Evolutionary conservation across 2,797 vertebrate genomes (phyloP), one percentile per base, ranked within the genome.

Genomic region (Pangasius djambal): DNA sequence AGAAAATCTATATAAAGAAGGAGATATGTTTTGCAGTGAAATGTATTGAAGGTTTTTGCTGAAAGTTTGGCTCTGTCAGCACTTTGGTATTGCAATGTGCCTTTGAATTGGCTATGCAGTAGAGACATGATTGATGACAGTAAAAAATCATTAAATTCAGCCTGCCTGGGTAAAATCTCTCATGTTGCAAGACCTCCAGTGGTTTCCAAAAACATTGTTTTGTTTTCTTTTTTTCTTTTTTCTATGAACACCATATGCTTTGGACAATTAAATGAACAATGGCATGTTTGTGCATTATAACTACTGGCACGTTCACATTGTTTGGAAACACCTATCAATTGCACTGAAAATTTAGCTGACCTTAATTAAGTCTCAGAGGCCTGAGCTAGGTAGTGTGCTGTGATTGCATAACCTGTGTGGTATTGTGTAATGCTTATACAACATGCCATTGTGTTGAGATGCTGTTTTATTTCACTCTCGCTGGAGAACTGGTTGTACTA

Each of bases 111-210:
- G 55, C 70, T 44, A 77, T 78, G 75, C 67, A 85, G 85, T n/a
- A 50, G 16, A 88, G 59, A 78, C 74, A 87, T 90, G 88, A 91
- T 88, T 82, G 84, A 91, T 91, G 86, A 88, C 69, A 57, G 31
- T 77, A 59, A 89, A 90, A 40, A 40, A 88, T 57, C 28, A 50
- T 87, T 72, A 40, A 75, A 75, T 86, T 87, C 77, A 79, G 50
- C 59, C 67, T 65, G 70, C 65, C 83, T 86, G 55, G 72, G 44
- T 59, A 13, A 34, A 55, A 55, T 87, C 20, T 74, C 67, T 84
- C 48, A 55, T 85, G 72, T 37, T 79, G 87, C 28, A 55, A 50
- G 78, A 88, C 81, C n/a, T 31, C 67, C 82, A 57, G 31, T 77
- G 44, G 57, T 87, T 89, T 75, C 18, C 55, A 81, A 89, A 88